Conservation (phyloP, 1,140 invertebrate genomes). For the Nylanderia fulva region DNA sequence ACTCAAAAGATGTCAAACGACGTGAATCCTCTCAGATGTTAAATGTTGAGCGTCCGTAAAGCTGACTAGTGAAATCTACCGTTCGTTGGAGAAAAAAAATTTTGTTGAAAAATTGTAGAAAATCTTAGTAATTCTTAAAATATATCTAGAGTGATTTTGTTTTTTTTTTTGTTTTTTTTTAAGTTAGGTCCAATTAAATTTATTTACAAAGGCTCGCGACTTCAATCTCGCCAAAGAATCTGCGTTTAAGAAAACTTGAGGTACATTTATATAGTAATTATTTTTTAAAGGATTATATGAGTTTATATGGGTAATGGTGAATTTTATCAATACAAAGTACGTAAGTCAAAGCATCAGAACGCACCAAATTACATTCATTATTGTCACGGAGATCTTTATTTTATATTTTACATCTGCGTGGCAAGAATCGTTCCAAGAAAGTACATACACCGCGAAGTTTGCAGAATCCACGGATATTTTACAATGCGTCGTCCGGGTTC, state of each 20-base stretch:
- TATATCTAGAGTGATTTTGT: background rate
- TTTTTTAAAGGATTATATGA: background rate
- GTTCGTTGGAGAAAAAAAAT: background rate
- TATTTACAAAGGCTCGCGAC: background rate
- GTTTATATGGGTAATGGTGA: background rate
- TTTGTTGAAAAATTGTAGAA: background rate
- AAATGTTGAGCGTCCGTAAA: conserved; percentile 29
- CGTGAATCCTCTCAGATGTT: conserved; percentile 47
- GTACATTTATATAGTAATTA: background rate
- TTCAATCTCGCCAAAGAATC: background rate
- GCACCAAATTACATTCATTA: conserved; percentile 4
- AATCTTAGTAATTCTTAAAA: conserved; percentile 2
- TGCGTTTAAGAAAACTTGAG: background rate
- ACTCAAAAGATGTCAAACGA: conserved; percentile 43
- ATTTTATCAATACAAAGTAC: background rate
- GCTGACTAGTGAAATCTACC: background rate
- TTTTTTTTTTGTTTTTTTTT: too few species aligned
- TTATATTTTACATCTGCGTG: background rate
- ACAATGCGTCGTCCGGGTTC: conserved; percentile 34
- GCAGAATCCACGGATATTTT: conserved; percentile 67
- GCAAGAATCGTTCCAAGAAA: conserved; percentile 38
- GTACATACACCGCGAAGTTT: conserved; percentile 18
- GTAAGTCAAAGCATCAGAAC: background rate
- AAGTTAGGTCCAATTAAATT: background rate
- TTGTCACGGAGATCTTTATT: background rate